phyloP scores from a whole-genome alignment of 2,888 invertebrate genomes.

The Nebria salina region DNA sequence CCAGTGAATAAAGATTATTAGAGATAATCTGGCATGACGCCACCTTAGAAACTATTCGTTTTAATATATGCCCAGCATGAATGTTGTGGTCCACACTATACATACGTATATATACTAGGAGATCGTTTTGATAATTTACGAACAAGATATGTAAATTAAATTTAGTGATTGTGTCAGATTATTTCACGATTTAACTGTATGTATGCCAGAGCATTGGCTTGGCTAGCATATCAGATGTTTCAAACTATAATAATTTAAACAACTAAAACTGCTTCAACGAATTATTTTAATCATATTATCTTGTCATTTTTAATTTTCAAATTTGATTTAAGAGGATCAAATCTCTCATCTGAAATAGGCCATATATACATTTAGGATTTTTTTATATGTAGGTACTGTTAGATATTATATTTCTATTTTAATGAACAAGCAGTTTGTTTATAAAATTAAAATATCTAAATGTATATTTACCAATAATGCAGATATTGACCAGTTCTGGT shows the following conservation, averaged over 20 bases:
- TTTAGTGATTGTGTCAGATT: constrained; percentile 39
- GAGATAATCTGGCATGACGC: constrained; percentile 17
- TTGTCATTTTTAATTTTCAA: neutral
- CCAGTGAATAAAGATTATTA: constrained; percentile 12
- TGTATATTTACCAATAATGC: too few species aligned
- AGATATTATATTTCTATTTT: too few species aligned
- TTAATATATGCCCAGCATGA: constrained; percentile 10
- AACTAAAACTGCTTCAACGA: neutral
- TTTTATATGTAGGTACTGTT: too few species aligned
- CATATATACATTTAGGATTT: neutral
- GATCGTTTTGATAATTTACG: constrained; percentile 33
- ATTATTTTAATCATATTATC: neutral
- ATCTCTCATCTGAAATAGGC: neutral
- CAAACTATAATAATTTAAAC: neutral
- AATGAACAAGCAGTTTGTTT: too few species aligned
- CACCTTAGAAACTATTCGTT: neutral
- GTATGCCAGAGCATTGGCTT: neutral
- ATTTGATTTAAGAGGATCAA: constrained; percentile 1
- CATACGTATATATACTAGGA: constrained; percentile 15
- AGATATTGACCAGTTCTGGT: too few species aligned
- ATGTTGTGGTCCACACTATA: constrained; percentile 19
- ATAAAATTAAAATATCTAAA: too few species aligned
- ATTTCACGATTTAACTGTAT: constrained; percentile 36
- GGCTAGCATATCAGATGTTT: constrained; percentile 29
- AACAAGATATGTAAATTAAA: constrained; percentile 41